Evolutionary conservation across 2,888 invertebrate genomes (phyloP), one percentile per base, ranked within the genome.

Genomic region (Orchestes rusci): DNA sequence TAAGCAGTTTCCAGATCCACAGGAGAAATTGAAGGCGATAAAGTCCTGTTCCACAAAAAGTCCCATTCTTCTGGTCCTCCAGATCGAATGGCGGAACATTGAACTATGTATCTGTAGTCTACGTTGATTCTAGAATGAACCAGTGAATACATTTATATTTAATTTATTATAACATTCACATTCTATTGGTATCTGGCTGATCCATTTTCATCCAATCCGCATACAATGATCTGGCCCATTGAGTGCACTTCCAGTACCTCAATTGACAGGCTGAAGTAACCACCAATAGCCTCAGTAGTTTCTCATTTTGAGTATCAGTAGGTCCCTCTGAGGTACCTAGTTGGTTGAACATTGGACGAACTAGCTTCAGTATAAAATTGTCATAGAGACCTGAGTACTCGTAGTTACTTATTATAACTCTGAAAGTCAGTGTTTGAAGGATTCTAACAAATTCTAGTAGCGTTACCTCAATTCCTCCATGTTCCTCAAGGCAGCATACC

Each of bases 51-150:
- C 76, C 80, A 83, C 28, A 84, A 68, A 63, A 82, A 81, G 20
- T 82, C 73, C 79, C 85, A 89, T 59, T 85, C 85, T 1, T 69
- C 68, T 16, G 74, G 66, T 0, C 75, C 76, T 29, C 87, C 86
- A 44, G 76, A 65, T 41, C 72, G 73, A 0, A 88, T 69, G 0
- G 73, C 80, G 2, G 72, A 69, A 57, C 81, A 80, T 55, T 78
- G 79, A 1, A 82, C 79, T 0, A 76, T 67, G 1, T 72, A 65
- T 34, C 82, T 76, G 19, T 82, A 72, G 61, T 83, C 79, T 8
- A 74, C 75, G 1, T 80, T 75, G 36, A 86, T 77, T 2, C 80
- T 81, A 60, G 4, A 63, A 63, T 7, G 18, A 30, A 43, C 15
- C 17, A 20, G 2, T 3, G 2, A 36, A 36, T 20, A 20, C 3